These are phyloP conservation scores for Aethina tumida DNA, from an alignment of 1,140 invertebrate species.

Conservation along the genomic window DNA sequence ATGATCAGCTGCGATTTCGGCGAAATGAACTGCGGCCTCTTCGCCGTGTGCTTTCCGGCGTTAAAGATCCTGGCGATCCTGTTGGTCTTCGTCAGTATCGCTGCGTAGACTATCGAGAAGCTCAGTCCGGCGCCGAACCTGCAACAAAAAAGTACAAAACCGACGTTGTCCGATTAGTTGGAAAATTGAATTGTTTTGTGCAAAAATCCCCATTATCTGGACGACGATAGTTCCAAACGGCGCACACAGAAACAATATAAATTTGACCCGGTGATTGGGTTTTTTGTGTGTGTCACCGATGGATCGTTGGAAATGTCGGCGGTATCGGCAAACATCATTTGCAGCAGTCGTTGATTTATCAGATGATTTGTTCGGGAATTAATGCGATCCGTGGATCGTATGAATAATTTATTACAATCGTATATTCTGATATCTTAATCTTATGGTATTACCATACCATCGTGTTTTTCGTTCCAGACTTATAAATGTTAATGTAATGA, in stretches of 20 bases:
- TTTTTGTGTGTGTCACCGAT: slow-evolving; percentile 1
- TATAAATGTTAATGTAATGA: too few relatives aligned
- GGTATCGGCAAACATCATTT: too few relatives aligned
- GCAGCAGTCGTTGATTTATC: too few relatives aligned
- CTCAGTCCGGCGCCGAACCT: slow-evolving; percentile 80
- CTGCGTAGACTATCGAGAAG: slow-evolving; percentile 86
- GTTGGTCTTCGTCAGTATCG: slow-evolving; percentile 86
- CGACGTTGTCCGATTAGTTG: background rate
- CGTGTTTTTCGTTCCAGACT: too few relatives aligned
- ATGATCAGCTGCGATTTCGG: slow-evolving; percentile 89
- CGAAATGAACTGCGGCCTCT: slow-evolving; percentile 84
- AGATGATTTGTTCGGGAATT: too few relatives aligned
- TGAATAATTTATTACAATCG: too few relatives aligned
- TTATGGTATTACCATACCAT: too few relatives aligned
- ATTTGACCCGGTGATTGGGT: too few relatives aligned
- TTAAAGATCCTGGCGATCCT: slow-evolving; percentile 86
- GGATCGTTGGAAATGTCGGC: too few relatives aligned
- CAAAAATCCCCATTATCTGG: background rate
- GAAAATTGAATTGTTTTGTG: slow-evolving; percentile 1
- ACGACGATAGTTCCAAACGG: background rate
- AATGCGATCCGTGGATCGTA: too few relatives aligned
- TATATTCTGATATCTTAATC: too few relatives aligned
- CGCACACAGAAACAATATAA: background rate
- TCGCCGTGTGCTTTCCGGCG: slow-evolving; percentile 76
- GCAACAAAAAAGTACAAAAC: slow-evolving; percentile 24